phyloP scores from a whole-genome alignment of 2,113 vertebrate genomes.

The Galbula dea region DNA sequence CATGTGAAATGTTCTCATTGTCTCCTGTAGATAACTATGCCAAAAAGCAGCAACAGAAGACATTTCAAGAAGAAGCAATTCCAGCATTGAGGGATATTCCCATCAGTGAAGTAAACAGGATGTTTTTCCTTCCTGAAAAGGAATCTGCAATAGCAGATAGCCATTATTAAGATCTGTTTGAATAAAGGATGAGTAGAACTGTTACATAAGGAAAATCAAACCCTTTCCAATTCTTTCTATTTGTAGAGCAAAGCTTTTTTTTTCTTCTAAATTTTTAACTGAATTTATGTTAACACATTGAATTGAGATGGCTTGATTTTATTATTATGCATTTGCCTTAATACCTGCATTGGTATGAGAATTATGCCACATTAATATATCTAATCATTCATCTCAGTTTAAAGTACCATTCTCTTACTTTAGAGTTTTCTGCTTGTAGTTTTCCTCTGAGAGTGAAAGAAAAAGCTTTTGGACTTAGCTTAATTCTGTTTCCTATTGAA shows the following conservation, averaged over 20 bases:
- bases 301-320: background rate
- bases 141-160: conserved; percentile 15
- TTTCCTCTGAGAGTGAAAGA: background rate
- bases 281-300: background rate
- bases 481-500: background rate
- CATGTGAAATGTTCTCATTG: background rate
- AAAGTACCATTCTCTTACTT: background rate
- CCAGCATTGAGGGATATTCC: conserved; percentile 84
- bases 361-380: background rate
- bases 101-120: conserved; percentile 88
- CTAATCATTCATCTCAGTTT: background rate
- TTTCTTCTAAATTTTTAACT: background rate
- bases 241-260: background rate
- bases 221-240: background rate
- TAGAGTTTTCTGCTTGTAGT: background rate
- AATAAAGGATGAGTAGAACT: background rate
- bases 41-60: conserved; percentile 77
- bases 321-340: background rate
- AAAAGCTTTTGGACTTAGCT: background rate
- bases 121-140: conserved; percentile 79
- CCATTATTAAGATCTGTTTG: rapidly evolving
- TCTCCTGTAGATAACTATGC: conserved; percentile 82
- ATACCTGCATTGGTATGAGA: background rate
- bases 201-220: background rate
- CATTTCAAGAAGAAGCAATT: conserved; percentile 76